Conservation (phyloP, 2,113 vertebrate genomes). For the Bubalus kerabau region DNA sequence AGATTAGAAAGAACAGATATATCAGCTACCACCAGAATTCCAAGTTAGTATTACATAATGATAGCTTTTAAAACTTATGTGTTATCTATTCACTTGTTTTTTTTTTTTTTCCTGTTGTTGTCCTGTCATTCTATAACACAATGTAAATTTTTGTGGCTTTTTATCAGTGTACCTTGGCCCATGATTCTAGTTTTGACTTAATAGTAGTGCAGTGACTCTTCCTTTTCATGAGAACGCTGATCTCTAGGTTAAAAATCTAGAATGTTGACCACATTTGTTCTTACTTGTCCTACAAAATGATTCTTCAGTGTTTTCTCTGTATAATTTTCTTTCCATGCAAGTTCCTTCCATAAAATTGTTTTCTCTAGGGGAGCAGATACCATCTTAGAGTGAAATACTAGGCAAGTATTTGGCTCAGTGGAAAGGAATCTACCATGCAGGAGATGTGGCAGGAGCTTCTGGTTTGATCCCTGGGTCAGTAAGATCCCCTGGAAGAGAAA, state of each 20-base stretch:
- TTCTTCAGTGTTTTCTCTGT: not conserved
- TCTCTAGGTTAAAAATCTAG: not conserved
- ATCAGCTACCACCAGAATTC: not conserved
- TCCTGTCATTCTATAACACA: not conserved
- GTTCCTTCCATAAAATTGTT: not conserved
- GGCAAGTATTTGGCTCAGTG: not conserved
- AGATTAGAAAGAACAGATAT: not conserved
- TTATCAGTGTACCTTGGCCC: not conserved
- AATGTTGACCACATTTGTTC: not conserved
- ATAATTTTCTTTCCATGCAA: not conserved
- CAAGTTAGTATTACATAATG: not conserved
- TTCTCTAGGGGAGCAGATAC: not conserved
- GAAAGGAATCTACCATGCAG: not conserved
- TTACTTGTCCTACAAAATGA: not conserved
- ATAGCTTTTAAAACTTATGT: not conserved
- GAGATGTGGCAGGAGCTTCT: not conserved
- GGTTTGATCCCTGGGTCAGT: not conserved
- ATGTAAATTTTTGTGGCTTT: not conserved
- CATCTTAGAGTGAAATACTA: not conserved
- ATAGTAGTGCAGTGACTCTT: not conserved
- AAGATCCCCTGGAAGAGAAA: not conserved
- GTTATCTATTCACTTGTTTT: not conserved
- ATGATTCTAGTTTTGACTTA: not conserved
- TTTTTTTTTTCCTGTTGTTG: not conserved
- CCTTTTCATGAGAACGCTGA: not conserved